Evolutionary conservation across 2,113 vertebrate genomes (phyloP), one percentile per base, ranked within the genome.

Genomic region (Istiophorus platypterus): DNA sequence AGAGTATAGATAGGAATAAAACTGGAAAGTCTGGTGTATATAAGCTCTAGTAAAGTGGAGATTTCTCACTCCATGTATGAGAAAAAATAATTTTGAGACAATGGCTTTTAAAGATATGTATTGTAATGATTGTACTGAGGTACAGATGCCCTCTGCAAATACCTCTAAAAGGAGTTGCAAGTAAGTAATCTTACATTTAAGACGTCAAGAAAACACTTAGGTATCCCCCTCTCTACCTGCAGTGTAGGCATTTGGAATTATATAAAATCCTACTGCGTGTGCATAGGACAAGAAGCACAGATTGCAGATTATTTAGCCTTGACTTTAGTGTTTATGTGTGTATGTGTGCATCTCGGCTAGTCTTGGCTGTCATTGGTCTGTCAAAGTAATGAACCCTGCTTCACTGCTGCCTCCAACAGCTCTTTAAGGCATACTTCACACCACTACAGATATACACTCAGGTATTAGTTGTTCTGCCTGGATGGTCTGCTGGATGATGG

Each of bases 361-460:
- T 49, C 49, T 81, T 31, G 37, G 75, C 81, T 87, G 86, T 84
- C 88, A 88, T 89, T 86, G 68, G 67, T 82, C 83, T 87, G 86
- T 94, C 88, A 90, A 82, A 83, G 80, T 90, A 88, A 90, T 90
- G 85, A 93, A 91, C 81, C 67, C 82, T 87, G 82, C 87, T 90
- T 89, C 84, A 89, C 85, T 84, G 81, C 88, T 88, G 82, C 82
- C 67, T 90, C 85, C 84, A 92, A 90, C 88, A 85, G 91, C 89
- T 92, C 88, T 92, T 91, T 84, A 89, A 91, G 88, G 85, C 75
- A 47, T 87, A 80, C 86, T 93, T 92, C 90, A 92, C 91, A 85
- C 91, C 86, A 54, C 75, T 78, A 78, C 80, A 85, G 85, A 86
- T 85, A 90, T 86, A 91, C 88, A 81, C 88, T 90, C 89, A 90